Evolutionary conservation across 2,888 invertebrate genomes (phyloP).

Genomic region (Siphlonurus alternatus): DNA sequence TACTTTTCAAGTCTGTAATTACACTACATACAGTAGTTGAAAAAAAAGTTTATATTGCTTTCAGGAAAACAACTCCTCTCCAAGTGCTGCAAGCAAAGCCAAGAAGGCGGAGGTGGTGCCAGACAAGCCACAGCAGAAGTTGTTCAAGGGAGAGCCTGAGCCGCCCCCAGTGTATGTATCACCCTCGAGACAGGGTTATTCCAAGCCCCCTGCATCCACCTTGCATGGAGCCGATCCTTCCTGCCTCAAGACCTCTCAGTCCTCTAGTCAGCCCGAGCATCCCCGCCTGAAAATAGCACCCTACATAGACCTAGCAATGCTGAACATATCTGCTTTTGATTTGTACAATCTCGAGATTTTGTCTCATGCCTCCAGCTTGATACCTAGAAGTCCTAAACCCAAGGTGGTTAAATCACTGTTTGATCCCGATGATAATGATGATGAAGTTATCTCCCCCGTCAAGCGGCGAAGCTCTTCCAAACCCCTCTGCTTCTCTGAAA

Average conservation of each 20-base stretch:
- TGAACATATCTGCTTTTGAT: no score
- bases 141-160: constrained; percentile 25
- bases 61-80: no score
- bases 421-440: no score
- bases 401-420: no score
- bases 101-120: background rate
- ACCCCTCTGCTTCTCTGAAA: no score
- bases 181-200: background rate
- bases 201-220: no score
- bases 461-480: no score
- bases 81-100: constrained; percentile 3
- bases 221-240: no score
- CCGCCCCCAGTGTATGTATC: constrained; percentile 28
- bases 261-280: background rate
- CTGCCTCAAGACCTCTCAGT: background rate
- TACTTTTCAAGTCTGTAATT: background rate
- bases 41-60: background rate
- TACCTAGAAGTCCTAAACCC: background rate
- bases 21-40: background rate
- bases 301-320: no score
- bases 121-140: constrained; percentile 10
- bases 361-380: background rate
- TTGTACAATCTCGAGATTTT: no score
- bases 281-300: background rate
- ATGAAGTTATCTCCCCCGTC: no score